Evolutionary conservation across 2,888 invertebrate species (phyloP).

Genomic region (Tholera decimalis): DNA sequence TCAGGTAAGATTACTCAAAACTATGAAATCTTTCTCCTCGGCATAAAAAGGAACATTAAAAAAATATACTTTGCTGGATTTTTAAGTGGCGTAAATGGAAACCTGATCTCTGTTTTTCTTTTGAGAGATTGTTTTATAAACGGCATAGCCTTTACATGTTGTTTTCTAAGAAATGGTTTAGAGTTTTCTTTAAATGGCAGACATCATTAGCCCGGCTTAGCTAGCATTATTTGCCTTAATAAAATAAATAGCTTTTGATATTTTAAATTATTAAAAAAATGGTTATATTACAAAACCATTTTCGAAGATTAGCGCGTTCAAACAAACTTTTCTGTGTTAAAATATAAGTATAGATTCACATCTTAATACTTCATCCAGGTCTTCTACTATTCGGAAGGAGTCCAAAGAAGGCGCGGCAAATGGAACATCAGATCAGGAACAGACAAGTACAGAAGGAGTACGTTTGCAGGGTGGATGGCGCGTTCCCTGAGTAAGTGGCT

Average conservation of each 20-base stretch:
- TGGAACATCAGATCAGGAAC: conserved; percentile 98
- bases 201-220: not conserved
- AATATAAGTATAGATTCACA: too few species aligned
- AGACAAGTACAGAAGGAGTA: conserved; percentile 98
- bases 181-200: not conserved
- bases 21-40: conserved; percentile 29
- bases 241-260: not conserved
- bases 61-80: conserved; percentile 31
- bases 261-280: too few species aligned
- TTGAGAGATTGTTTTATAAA: conserved; percentile 11
- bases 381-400: conserved; percentile 98
- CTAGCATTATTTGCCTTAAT: not conserved
- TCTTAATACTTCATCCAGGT: conserved; percentile 82
- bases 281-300: too few species aligned
- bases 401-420: conserved; percentile 97
- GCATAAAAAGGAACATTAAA: conserved; percentile 24
- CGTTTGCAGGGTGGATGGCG: conserved; percentile 98
- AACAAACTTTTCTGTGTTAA: too few species aligned
- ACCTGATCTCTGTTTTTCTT: conserved; percentile 21
- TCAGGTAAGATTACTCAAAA: conserved; percentile 92
- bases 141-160: not conserved
- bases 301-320: too few species aligned
- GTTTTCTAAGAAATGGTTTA: not conserved
- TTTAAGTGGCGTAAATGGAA: conserved; percentile 17
- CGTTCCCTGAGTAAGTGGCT: conserved; percentile 96